phyloP scores from a whole-genome alignment of 2,797 vertebrate species.

The Ciconia nigra region DNA sequence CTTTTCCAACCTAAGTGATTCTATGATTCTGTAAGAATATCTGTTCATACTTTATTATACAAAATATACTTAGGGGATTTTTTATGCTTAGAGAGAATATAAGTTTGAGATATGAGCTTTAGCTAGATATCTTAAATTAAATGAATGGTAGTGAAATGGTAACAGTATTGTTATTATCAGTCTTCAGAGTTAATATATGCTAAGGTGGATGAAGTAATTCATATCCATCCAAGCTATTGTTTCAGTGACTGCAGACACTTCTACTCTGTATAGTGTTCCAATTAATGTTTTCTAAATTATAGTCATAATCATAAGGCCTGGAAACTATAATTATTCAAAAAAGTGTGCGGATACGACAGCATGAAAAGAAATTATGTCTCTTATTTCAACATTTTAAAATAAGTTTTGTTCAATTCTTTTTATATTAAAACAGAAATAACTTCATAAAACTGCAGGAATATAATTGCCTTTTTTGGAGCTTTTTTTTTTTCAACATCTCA shows the following conservation, averaged over 20 bases:
- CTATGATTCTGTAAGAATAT: background rate
- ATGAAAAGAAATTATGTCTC: background rate
- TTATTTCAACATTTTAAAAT: background rate
- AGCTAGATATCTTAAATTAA: background rate
- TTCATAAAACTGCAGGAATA: background rate
- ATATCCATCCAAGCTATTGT: background rate
- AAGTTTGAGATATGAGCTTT: background rate
- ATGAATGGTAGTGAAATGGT: background rate
- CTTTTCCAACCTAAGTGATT: too few relatives aligned
- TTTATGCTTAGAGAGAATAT: background rate
- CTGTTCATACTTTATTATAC: background rate
- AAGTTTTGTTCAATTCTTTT: background rate
- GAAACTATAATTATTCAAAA: background rate
- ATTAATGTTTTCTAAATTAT: constrained; percentile 38
- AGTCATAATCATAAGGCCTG: background rate
- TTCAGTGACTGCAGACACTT: constrained; percentile 5
- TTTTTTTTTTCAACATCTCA: background rate
- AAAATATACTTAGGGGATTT: background rate
- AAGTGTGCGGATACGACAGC: background rate
- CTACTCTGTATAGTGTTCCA: background rate
- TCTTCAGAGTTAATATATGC: background rate
- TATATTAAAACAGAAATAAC: background rate
- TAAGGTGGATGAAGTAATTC: background rate
- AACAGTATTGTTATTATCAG: background rate
- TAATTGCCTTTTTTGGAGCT: background rate